Evolutionary conservation across 2,888 invertebrate species (phyloP).

Genomic region (Chymomyza procnemis): DNA sequence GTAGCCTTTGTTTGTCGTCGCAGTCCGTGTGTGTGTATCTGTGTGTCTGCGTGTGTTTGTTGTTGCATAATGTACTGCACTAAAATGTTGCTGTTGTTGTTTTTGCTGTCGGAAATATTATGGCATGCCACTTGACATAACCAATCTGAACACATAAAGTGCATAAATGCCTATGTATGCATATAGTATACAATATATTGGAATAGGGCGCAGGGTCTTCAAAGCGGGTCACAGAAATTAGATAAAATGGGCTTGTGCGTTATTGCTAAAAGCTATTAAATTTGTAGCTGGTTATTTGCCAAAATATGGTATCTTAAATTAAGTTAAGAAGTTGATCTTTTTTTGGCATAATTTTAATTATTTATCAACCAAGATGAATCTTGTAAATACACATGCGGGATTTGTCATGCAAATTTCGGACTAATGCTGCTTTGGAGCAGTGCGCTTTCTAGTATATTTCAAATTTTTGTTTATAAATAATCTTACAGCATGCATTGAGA

Average conservation of each 20-base stretch:
- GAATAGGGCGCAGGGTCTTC: neutral
- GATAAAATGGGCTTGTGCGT: neutral
- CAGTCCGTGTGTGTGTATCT: constrained; percentile 11
- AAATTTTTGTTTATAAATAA: no score
- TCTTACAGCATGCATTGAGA: no score
- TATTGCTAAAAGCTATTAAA: neutral
- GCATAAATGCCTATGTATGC: neutral
- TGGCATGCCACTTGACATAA: constrained; percentile 49
- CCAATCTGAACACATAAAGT: neutral
- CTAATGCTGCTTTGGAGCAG: no score
- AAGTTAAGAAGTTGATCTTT: no score
- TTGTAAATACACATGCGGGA: no score
- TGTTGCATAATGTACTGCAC: constrained; percentile 63
- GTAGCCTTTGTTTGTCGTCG: constrained; percentile 63
- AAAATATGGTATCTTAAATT: no score
- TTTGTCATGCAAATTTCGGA: no score
- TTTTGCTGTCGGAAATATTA: constrained; percentile 61
- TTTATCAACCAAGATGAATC: no score
- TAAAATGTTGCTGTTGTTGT: constrained; percentile 38
- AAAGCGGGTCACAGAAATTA: neutral
- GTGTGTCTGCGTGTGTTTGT: neutral
- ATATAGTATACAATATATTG: neutral
- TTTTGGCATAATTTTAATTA: no score
- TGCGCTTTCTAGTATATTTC: no score
- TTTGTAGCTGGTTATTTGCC: no score